Conservation (phyloP, 2,888 invertebrate species). For the Heliconius sara region DNA sequence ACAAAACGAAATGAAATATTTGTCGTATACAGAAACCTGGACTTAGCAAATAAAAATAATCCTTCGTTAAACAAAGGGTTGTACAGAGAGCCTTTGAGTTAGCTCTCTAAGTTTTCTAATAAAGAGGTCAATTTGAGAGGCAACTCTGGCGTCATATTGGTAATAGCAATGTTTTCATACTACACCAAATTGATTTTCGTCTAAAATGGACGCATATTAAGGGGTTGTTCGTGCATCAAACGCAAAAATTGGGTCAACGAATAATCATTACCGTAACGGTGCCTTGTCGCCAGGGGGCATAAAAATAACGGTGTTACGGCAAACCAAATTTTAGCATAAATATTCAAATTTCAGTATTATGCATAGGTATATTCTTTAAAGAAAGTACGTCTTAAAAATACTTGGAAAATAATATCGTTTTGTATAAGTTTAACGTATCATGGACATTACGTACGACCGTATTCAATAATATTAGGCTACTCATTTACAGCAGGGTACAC, state of each 20-base stretch:
- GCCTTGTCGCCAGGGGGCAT: constrained; percentile 24
- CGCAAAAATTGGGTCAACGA: constrained; percentile 30
- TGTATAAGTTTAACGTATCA: too few species aligned
- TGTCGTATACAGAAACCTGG: not conserved
- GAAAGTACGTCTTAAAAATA: too few species aligned
- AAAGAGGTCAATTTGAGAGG: not conserved
- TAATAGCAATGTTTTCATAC: constrained; percentile 15
- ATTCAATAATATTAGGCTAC: too few species aligned
- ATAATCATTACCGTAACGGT: constrained; percentile 28
- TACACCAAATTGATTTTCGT: constrained; percentile 10
- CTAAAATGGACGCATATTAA: not conserved
- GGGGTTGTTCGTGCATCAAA: constrained; percentile 7
- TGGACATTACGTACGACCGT: too few species aligned
- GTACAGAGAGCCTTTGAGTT: not conserved
- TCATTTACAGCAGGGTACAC: too few species aligned
- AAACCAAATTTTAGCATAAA: constrained; percentile 15
- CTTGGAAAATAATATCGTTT: too few species aligned
- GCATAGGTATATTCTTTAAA: not conserved
- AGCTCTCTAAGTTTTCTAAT: not conserved
- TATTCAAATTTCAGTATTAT: not conserved
- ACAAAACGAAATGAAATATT: not conserved
- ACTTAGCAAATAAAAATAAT: not conserved
- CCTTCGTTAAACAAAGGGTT: not conserved
- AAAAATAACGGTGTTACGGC: constrained; percentile 18
- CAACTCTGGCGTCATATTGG: not conserved